phyloP scores from a whole-genome alignment of 1,140 invertebrate genomes.

The Hydropsyche tenuis region DNA sequence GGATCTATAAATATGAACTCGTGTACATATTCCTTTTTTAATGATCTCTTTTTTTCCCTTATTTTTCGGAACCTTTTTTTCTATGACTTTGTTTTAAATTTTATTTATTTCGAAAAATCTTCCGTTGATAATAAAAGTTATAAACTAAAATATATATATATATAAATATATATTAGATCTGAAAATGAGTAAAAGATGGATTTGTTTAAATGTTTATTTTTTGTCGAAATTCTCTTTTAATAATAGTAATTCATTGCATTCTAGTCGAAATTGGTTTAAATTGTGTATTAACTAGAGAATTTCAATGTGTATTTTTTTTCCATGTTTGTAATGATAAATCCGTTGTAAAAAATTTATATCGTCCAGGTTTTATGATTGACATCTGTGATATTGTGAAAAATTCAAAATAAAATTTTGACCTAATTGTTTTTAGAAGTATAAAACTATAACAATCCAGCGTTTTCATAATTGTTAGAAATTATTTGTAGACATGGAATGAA shows the following conservation, averaged over 20 bases:
- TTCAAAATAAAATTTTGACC: constrained; percentile 51
- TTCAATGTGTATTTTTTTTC: constrained; percentile 40
- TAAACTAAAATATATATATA: not conserved
- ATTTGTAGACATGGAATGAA: constrained; percentile 14
- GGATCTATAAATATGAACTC: not conserved
- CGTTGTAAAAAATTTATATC: constrained; percentile 47
- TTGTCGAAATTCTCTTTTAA: too few relatives aligned
- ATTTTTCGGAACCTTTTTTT: not conserved
- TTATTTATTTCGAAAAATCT: not conserved
- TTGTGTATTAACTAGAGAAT: constrained; percentile 37
- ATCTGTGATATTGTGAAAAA: constrained; percentile 51
- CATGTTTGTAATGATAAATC: constrained; percentile 30
- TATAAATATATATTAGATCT: not conserved
- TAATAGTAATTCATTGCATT: constrained; percentile 43
- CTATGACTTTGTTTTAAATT: not conserved
- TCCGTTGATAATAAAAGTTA: constrained; percentile 2
- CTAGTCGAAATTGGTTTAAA: constrained; percentile 47
- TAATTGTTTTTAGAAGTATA: constrained; percentile 33
- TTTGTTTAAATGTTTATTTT: too few relatives aligned
- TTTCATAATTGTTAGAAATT: constrained; percentile 34
- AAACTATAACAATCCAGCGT: constrained; percentile 21
- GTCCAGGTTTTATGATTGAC: constrained; percentile 50
- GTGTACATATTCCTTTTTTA: constrained; percentile 29
- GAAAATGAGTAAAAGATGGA: too few relatives aligned
- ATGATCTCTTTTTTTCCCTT: constrained; percentile 37